A percentile compares a stretch with the other conserved stretches of the same genome.
phyloP scores from a whole-genome alignment of 1,140 invertebrate genomes.

The Ips nitidus region DNA sequence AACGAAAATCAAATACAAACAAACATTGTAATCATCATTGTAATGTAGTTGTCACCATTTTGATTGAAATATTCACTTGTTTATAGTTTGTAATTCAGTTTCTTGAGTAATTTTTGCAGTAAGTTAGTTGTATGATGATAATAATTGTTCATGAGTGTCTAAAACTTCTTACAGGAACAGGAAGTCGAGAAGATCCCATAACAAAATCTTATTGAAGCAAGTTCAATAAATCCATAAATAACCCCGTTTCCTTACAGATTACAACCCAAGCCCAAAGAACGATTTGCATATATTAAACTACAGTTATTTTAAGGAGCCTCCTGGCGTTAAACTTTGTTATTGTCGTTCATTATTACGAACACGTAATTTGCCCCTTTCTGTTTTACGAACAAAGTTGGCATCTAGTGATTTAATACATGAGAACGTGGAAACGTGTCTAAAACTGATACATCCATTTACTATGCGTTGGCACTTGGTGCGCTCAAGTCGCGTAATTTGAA shows the following conservation, averaged over 20 bases:
- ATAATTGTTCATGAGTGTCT: too few species aligned
- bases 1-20: too few species aligned
- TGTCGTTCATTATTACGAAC: not conserved
- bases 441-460: not conserved
- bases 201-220: not conserved
- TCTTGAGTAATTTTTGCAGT: too few species aligned
- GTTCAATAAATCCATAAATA: not conserved
- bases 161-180: too few species aligned
- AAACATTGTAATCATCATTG: too few species aligned
- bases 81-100: too few species aligned
- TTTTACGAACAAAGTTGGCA: constrained; percentile 4
- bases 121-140: too few species aligned
- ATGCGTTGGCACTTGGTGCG: not conserved
- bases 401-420: not conserved
- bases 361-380: not conserved
- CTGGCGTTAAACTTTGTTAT: not conserved
- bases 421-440: constrained; percentile 5
- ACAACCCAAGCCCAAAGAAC: not conserved
- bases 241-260: not conserved
- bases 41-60: too few species aligned
- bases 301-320: constrained; percentile 5
- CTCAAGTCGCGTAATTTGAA: not conserved
- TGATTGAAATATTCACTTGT: too few species aligned
- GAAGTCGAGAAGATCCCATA: too few species aligned
- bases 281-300: not conserved